Evolutionary conservation across 2,113 vertebrate genomes (phyloP), one percentile per base, ranked within the genome.

Genomic region (Nipponia nippon): DNA sequence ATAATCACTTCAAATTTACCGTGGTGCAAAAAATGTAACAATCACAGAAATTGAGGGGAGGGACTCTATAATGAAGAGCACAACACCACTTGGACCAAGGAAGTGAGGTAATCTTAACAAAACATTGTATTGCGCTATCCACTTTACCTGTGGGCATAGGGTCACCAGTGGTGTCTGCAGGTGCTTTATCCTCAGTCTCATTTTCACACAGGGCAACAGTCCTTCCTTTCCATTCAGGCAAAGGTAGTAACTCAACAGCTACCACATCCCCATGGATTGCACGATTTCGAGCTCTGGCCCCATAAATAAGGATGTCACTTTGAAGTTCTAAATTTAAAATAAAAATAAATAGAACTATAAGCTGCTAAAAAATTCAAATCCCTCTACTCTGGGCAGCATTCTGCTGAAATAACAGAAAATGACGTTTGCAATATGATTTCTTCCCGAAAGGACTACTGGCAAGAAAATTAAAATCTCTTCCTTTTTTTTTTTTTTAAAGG

Each of bases 181-280:
- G 92, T 32, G 94, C 61, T 97, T 97, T 99, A 53, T 99, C 99
- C 5, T 99, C 99, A 2, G 75, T 89, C 62, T 98, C 98, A 3
- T 98, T 98, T 83, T 99, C 99, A 17, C 98, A 98, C 92, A 99
- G 98, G 2, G 99, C 98, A 0, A 96, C 98, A 1, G 94, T 98
- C 65, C 98, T 98, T 58, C 99, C 99, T 65, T 98, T 98, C 99
- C 99, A 99, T 25, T 99, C 99, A 2, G 85, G 98, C 76, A 84
- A 93, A 7, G 99, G 99, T 30, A 99, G 89, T 77, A 99, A 55
- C 87, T 99, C 99, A 61, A 99, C 98, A 19, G 94, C 99, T 0
- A 99, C 99, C 82, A 97, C 17, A 14, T 99, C 99, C 13, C 99
- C 98, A 0, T 99, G 99, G 91, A 99, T 98, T 0, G 99, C 99